Conservation (phyloP, 1,140 invertebrate species). For the Drosophila orosa region DNA sequence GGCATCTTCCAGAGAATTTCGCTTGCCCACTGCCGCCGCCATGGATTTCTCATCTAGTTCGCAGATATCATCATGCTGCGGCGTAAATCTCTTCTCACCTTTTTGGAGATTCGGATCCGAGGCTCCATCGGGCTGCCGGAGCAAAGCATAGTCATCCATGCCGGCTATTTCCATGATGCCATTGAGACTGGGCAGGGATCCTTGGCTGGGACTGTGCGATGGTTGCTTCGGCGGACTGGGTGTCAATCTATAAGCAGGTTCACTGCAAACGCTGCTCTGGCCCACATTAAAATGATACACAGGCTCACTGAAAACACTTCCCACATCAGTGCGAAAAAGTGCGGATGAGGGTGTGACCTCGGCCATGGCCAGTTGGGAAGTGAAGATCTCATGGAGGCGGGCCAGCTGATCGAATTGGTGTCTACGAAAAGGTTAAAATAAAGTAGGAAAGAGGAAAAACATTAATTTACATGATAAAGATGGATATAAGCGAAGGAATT, state of each 20-base stretch:
- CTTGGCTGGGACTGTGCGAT: constrained; percentile 81
- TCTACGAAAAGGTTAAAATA: constrained; percentile 53
- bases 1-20: constrained; percentile 89
- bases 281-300: constrained; percentile 90
- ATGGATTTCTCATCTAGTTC: constrained; percentile 85
- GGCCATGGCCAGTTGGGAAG: constrained; percentile 89
- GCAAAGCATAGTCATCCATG: constrained; percentile 87
- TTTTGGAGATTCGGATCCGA: constrained; percentile 95
- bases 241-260: constrained; percentile 84
- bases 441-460: background rate
- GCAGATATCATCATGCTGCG: constrained; percentile 73
- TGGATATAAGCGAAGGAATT: too few relatives aligned
- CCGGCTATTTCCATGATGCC: constrained; percentile 86
- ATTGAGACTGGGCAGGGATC: constrained; percentile 80
- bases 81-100: constrained; percentile 85
- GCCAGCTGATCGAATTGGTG: constrained; percentile 89
- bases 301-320: constrained; percentile 93
- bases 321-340: constrained; percentile 87
- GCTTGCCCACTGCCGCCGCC: constrained; percentile 84
- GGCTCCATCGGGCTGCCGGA: constrained; percentile 94
- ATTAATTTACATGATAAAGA: too few relatives aligned
- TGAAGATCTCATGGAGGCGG: constrained; percentile 88
- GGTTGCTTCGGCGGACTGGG: constrained; percentile 83
- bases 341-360: constrained; percentile 87
- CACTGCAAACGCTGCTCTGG: constrained; percentile 88